Conservation (phyloP, 2,797 vertebrate species). For the Peromyscus attwateri region DNA sequence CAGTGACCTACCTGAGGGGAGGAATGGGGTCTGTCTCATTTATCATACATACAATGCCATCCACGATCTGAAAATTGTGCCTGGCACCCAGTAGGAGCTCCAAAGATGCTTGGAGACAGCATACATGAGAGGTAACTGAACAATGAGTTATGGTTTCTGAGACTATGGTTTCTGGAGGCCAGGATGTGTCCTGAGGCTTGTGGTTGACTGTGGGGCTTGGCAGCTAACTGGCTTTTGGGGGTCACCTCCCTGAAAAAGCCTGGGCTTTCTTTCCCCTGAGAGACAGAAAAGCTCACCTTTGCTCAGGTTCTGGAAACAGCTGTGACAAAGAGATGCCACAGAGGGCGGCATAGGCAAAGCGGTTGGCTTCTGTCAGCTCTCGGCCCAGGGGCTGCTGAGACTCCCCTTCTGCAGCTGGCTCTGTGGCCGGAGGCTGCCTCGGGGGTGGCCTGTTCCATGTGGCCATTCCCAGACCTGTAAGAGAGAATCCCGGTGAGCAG, state of each 20-base stretch:
- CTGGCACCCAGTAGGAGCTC: background rate
- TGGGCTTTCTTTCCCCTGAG: background rate
- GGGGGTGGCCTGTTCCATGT: background rate
- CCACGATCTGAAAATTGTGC: background rate
- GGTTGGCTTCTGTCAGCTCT: constrained; percentile 90
- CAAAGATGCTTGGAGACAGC: background rate
- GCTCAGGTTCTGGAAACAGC: constrained; percentile 92
- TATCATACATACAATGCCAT: background rate
- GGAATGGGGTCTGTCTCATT: background rate
- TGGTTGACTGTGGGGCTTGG: too few species aligned
- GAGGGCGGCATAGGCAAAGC: constrained; percentile 93
- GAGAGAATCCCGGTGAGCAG: constrained; percentile 15
- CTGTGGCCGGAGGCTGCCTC: constrained; percentile 30
- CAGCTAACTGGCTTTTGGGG: background rate
- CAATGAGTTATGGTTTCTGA: too few species aligned
- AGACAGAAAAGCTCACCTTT: constrained; percentile 88
- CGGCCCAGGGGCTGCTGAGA: constrained; percentile 70
- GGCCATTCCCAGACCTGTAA: constrained; percentile 83
- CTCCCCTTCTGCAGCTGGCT: constrained; percentile 69
- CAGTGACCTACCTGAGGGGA: background rate
- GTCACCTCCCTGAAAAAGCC: background rate
- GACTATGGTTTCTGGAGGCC: background rate
- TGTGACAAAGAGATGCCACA: constrained; percentile 92
- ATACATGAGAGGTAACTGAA: background rate
- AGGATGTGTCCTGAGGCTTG: background rate